Evolutionary conservation across 2,113 vertebrate species (phyloP).

Genomic region (Herpailurus yagouaroundi): DNA sequence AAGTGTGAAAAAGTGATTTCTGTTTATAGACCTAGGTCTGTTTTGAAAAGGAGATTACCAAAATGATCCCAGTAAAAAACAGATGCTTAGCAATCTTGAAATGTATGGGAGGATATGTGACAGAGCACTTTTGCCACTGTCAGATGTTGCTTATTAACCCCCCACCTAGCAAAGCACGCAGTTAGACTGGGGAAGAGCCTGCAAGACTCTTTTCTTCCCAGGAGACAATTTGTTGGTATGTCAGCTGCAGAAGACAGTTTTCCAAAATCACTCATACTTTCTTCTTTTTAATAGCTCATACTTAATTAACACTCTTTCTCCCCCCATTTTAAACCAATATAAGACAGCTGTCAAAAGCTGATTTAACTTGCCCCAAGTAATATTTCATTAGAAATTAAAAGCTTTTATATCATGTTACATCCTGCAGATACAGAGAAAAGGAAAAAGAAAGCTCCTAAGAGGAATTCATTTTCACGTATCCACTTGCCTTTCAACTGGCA

Average conservation of each 20-base stretch:
- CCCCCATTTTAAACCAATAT: not conserved
- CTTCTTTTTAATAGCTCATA: conserved; percentile 36
- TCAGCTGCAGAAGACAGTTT: conserved; percentile 3
- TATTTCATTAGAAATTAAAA: conserved; percentile 45
- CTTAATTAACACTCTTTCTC: conserved; percentile 34
- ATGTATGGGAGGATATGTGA: not conserved
- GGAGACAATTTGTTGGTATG: not conserved
- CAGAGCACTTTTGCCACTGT: not conserved
- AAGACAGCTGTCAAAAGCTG: conserved; percentile 21
- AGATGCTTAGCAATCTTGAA: conserved; percentile 61
- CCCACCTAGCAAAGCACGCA: conserved; percentile 21
- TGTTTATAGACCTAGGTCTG: not conserved
- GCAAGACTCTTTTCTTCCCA: not conserved
- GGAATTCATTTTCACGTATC: not conserved
- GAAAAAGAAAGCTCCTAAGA: not conserved
- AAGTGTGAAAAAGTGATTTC: conserved; percentile 42
- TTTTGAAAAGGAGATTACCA: conserved; percentile 49
- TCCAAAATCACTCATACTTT: not conserved
- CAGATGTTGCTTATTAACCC: conserved; percentile 57
- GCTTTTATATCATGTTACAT: not conserved
- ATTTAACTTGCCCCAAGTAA: conserved; percentile 40
- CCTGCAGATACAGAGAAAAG: not conserved
- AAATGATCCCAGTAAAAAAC: conserved; percentile 47
- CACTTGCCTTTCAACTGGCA: not conserved
- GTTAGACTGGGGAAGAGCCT: not conserved